Evolutionary conservation across 2,797 vertebrate genomes (phyloP).

Genomic region (Phoxinus dragarum): DNA sequence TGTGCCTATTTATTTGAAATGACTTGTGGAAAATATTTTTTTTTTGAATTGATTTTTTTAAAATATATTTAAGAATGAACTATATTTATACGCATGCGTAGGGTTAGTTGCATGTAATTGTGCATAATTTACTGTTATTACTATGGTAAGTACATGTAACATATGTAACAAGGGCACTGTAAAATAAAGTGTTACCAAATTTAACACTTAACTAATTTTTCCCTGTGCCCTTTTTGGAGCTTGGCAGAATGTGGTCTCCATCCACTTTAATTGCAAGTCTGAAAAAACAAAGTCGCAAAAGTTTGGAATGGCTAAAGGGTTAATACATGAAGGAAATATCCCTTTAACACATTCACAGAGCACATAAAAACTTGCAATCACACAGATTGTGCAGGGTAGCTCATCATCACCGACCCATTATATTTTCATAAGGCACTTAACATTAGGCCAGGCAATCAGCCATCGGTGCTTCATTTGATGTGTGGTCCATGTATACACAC

Average conservation of each 20-base stretch:
- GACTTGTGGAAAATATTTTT: no score
- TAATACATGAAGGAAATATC: neutral
- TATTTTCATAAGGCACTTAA: constrained; percentile 22
- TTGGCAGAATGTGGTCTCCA: neutral
- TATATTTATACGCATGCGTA: no score
- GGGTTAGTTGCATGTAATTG: no score
- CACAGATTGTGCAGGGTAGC: constrained; percentile 16
- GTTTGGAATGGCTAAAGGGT: neutral
- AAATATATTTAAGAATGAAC: no score
- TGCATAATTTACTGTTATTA: no score
- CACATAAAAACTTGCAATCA: neutral
- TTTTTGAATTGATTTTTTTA: no score
- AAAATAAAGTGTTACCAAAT: no score
- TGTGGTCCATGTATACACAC: neutral
- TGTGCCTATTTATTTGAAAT: no score
- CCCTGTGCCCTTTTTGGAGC: neutral
- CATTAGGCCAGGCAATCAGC: constrained; percentile 46
- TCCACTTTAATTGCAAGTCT: neutral
- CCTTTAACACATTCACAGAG: neutral
- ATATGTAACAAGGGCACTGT: no score
- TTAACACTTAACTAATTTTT: no score
- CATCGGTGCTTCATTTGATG: constrained; percentile 25
- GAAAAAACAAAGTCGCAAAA: neutral
- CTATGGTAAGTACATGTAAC: no score
- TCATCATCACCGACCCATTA: neutral